phyloP scores from a whole-genome alignment of 2,113 vertebrate species.

The Perca fluviatilis region DNA sequence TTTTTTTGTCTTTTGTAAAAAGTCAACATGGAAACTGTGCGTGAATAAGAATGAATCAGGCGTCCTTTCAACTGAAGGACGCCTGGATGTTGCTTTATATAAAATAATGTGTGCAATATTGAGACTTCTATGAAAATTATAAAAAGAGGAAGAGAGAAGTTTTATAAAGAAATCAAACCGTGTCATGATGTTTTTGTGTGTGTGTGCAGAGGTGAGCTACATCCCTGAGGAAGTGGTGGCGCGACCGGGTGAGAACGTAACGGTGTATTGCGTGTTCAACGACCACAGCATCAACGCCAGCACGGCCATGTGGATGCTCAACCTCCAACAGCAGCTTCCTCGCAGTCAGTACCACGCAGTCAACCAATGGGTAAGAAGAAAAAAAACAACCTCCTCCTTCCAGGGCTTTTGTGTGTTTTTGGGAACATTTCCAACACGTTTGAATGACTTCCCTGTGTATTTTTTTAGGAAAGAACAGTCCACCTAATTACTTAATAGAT shows the following conservation, averaged over 20 bases:
- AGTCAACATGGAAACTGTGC: not conserved
- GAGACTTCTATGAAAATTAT: not conserved
- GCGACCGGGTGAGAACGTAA: constrained; percentile 85
- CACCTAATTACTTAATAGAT: not conserved
- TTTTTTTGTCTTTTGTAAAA: not conserved
- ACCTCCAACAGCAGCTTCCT: constrained; percentile 84
- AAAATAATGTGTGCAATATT: not conserved
- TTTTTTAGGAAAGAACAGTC: not conserved
- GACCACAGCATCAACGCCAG: constrained; percentile 79
- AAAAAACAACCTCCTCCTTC: accelerated
- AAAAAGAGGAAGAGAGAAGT: not conserved
- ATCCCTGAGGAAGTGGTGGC: constrained; percentile 88
- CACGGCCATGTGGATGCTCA: constrained; percentile 89
- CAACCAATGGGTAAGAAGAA: constrained; percentile 81
- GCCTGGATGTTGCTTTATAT: not conserved
- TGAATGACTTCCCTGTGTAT: not conserved
- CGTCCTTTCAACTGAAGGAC: not conserved
- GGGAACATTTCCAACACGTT: constrained; percentile 11
- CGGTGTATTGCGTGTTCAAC: constrained; percentile 89
- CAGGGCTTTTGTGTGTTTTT: not conserved
- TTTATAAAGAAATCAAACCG: not conserved
- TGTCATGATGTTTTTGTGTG: constrained; percentile 3
- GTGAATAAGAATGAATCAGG: constrained; percentile 13
- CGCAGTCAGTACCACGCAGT: constrained; percentile 83
- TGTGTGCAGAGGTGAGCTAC: constrained; percentile 87